A percentile compares a stretch with the other conserved stretches of the same genome.
These are phyloP conservation scores for Enteromius afrohamiltoni DNA, from an alignment of 2,797 vertebrate species.

Conservation along the genomic window DNA sequence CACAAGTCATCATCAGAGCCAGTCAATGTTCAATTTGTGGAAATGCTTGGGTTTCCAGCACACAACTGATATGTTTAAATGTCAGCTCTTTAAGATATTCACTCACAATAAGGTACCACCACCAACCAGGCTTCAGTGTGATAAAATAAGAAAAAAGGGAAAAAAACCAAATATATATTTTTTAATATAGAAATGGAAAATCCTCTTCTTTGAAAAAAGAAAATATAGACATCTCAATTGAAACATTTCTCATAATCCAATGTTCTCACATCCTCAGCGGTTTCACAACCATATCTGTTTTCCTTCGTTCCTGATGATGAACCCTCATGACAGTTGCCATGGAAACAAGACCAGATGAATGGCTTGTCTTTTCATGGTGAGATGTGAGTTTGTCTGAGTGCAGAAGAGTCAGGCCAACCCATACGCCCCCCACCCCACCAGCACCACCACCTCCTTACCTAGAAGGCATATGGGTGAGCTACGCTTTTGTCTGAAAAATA, in stretches of 20 bases:
- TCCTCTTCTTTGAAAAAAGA: slow-evolving; percentile 53
- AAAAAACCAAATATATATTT: background rate
- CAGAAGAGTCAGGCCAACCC: slow-evolving; percentile 56
- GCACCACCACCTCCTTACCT: slow-evolving; percentile 59
- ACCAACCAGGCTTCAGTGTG: slow-evolving; percentile 59
- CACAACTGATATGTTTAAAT: slow-evolving; percentile 46
- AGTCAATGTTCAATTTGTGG: slow-evolving; percentile 65
- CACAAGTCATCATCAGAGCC: slow-evolving; percentile 67
- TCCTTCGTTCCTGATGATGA: slow-evolving; percentile 60
- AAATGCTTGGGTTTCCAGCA: slow-evolving; percentile 58
- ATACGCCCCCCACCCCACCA: slow-evolving; percentile 13
- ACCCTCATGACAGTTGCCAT: slow-evolving; percentile 66
- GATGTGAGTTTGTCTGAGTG: slow-evolving; percentile 62
- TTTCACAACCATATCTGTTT: slow-evolving; percentile 61
- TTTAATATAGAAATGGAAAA: slow-evolving; percentile 42
- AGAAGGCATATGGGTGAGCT: slow-evolving; percentile 85
- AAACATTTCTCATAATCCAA: slow-evolving; percentile 62
- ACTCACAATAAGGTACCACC: slow-evolving; percentile 54
- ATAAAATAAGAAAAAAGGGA: slow-evolving; percentile 4
- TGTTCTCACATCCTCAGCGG: slow-evolving; percentile 56
- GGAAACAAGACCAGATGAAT: slow-evolving; percentile 67
- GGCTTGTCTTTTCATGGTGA: slow-evolving; percentile 63
- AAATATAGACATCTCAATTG: slow-evolving; percentile 70
- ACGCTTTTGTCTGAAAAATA: slow-evolving; percentile 68
- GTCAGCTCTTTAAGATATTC: slow-evolving; percentile 34